Percentiles rank a stretch among this genome's conserved stretches.
These are phyloP conservation scores for Tipula unca DNA, from an alignment of 2,888 invertebrate genomes.

Conservation along the genomic window DNA sequence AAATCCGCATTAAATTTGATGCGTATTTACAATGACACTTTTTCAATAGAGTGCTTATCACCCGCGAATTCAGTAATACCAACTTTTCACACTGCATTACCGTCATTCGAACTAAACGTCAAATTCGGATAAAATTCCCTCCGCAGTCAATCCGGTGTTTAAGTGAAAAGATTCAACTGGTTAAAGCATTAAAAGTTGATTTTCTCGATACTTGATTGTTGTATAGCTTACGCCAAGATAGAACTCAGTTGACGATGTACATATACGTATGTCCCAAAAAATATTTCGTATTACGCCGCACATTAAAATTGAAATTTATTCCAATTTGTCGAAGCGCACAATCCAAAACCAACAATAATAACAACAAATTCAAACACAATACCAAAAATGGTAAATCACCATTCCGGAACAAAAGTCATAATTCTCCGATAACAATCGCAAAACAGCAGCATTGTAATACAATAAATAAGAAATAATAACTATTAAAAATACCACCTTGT, in stretches of 20 bases:
- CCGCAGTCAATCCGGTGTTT: too few species aligned
- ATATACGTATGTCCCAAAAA: too few species aligned
- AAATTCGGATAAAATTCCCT: background rate
- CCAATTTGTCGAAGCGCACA: background rate
- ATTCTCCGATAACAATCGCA: background rate
- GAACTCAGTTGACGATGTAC: too few species aligned
- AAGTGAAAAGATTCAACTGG: too few species aligned
- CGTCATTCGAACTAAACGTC: background rate
- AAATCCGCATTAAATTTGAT: background rate
- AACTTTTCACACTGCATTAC: background rate
- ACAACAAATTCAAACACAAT: background rate
- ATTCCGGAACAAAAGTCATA: conserved; percentile 14
- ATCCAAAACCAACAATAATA: background rate
- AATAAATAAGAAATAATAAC: background rate
- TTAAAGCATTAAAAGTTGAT: too few species aligned
- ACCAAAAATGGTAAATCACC: background rate
- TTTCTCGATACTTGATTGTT: too few species aligned
- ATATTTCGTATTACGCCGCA: too few species aligned
- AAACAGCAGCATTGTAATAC: background rate
- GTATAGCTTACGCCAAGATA: too few species aligned
- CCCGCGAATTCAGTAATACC: background rate
- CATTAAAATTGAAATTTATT: too few species aligned
- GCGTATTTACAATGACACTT: background rate
- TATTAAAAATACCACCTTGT: background rate
- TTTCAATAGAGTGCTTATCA: background rate